phyloP scores from a whole-genome alignment of 2,888 invertebrate species.

The Sphaeridia pumilis region DNA sequence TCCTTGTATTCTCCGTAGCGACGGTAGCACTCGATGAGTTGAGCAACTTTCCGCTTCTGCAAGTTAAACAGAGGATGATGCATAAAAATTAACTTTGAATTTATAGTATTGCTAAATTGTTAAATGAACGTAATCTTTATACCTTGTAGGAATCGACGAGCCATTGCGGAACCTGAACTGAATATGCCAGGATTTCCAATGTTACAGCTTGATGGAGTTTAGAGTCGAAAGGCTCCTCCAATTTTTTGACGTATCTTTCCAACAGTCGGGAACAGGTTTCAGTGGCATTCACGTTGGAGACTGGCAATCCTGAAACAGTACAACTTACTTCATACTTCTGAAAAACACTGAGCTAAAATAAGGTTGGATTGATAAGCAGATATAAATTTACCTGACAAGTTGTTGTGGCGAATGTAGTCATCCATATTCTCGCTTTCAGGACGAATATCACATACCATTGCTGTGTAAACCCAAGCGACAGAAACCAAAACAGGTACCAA shows the following conservation, averaged over 20 bases:
- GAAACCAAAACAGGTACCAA: conserved; percentile 20
- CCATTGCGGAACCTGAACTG: conserved; percentile 29
- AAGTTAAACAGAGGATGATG: conserved; percentile 1
- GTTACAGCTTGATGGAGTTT: conserved; percentile 24
- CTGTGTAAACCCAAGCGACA: conserved; percentile 19
- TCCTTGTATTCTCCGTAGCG: conserved; percentile 31
- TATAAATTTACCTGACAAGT: conserved; percentile 24
- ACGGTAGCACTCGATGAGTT: conserved; percentile 30
- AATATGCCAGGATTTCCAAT: conserved; percentile 21
- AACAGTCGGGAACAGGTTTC: conserved; percentile 28
- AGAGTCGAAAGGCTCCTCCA: conserved; percentile 25
- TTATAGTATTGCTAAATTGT: not conserved
- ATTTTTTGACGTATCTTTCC: conserved; percentile 25
- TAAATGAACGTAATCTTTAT: not conserved
- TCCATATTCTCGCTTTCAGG: conserved; percentile 28
- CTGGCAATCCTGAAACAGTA: conserved; percentile 23
- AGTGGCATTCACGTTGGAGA: conserved; percentile 22
- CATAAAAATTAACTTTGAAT: conserved; percentile 3
- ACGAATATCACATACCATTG: conserved; percentile 22
- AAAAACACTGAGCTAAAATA: not conserved
- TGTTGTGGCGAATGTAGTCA: conserved; percentile 31
- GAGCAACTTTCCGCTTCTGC: conserved; percentile 24
- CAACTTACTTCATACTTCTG: not conserved
- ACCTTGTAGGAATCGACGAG: conserved; percentile 32
- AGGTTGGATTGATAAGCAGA: not conserved